These are phyloP conservation scores for Agrochola lychnidis DNA, from an alignment of 2,888 invertebrate genomes.

Conservation along the genomic window DNA sequence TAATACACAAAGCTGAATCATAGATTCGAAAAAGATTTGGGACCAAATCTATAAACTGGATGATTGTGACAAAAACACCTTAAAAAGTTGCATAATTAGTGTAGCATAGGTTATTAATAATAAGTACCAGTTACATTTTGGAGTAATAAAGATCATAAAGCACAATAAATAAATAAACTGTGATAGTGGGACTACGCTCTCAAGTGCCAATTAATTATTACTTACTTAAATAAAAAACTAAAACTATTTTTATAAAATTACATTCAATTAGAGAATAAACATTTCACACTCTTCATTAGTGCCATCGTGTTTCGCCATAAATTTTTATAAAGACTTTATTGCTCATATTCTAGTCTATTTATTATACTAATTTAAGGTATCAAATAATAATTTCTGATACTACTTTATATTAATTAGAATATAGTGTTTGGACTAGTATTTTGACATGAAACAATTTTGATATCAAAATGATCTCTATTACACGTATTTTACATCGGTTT, in stretches of 20 bases:
- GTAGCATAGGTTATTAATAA: constrained; percentile 60
- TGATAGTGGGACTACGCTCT: constrained; percentile 82
- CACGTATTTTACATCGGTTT: constrained; percentile 66
- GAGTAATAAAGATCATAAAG: constrained; percentile 76
- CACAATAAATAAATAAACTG: constrained; percentile 84
- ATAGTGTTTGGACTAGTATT: constrained; percentile 63
- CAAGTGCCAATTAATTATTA: constrained; percentile 79
- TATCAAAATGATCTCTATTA: constrained; percentile 76
- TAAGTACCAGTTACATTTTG: constrained; percentile 68
- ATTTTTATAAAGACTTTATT: constrained; percentile 84
- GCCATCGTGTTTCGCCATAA: constrained; percentile 86
- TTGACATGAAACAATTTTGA: constrained; percentile 56
- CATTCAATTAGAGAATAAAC: constrained; percentile 56
- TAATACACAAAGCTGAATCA: constrained; percentile 71
- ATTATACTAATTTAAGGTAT: constrained; percentile 70
- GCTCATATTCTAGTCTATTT: constrained; percentile 90
- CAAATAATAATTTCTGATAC: constrained; percentile 60
- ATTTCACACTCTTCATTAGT: constrained; percentile 73
- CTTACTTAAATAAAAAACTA: constrained; percentile 58
- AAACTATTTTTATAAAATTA: constrained; percentile 66
- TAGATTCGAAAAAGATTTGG: constrained; percentile 76
- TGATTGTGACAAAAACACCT: constrained; percentile 52
- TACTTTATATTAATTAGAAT: constrained; percentile 60
- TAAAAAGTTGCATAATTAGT: constrained; percentile 51
- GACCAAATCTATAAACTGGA: constrained; percentile 72